Percentiles rank a stretch among this genome's conserved stretches.
These are phyloP conservation scores for Philereme vetulata DNA, from an alignment of 2,888 invertebrate species.

Conservation along the genomic window DNA sequence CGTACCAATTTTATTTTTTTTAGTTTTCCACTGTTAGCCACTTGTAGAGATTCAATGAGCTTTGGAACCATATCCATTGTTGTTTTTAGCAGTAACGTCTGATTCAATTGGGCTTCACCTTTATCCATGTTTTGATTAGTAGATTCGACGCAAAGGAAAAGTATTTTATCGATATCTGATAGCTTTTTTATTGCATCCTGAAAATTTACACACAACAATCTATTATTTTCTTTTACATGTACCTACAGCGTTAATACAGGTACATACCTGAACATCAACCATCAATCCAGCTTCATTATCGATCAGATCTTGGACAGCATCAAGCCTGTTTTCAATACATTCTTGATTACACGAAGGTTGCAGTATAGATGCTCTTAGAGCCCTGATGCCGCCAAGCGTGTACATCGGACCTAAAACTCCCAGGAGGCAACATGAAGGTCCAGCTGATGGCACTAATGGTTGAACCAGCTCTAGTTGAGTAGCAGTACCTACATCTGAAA, in stretches of 20 bases:
- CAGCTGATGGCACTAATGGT: conserved; percentile 75
- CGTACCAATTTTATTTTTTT: conserved; percentile 83
- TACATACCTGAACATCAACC: conserved; percentile 84
- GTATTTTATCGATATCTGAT: conserved; percentile 90
- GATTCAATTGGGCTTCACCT: conserved; percentile 91
- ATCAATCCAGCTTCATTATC: conserved; percentile 86
- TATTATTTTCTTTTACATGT: neutral
- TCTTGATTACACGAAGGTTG: conserved; percentile 89
- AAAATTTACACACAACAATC: neutral
- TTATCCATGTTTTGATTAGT: conserved; percentile 77
- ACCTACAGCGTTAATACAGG: neutral
- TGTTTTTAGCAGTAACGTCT: conserved; percentile 90
- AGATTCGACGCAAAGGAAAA: conserved; percentile 81
- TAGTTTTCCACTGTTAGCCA: conserved; percentile 81
- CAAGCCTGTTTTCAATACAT: conserved; percentile 87
- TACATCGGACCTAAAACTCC: conserved; percentile 74
- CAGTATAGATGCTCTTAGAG: conserved; percentile 90
- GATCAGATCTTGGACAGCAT: conserved; percentile 90
- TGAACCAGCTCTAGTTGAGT: conserved; percentile 89
- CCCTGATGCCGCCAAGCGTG: conserved; percentile 87
- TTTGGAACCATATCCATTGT: conserved; percentile 88
- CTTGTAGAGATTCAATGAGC: conserved; percentile 82
- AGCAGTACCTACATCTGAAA: conserved; percentile 91
- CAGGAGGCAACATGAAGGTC: conserved; percentile 71
- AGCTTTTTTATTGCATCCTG: conserved; percentile 87